Evolutionary conservation across 1,140 invertebrate genomes (phyloP).

Genomic region (Tetranychus urticae): DNA sequence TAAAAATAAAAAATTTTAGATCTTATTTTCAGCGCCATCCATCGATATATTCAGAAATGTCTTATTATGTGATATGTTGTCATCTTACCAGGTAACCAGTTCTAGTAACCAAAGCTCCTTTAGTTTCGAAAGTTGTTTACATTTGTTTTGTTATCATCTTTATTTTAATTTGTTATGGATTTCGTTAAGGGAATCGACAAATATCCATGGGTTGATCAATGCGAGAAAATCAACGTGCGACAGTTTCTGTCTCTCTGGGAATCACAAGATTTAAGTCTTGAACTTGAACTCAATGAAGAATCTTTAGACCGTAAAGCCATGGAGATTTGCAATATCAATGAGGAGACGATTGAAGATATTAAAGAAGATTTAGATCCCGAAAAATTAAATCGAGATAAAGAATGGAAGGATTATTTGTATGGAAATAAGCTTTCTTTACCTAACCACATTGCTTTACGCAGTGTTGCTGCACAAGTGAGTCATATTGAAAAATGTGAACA

Average conservation of each 20-base stretch:
- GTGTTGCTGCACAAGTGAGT: not conserved
- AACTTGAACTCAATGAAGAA: not conserved
- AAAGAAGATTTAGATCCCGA: not conserved
- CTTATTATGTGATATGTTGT: too few species aligned
- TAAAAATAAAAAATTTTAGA: too few species aligned
- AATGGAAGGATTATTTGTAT: not conserved
- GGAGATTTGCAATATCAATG: not conserved
- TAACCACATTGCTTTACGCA: not conserved
- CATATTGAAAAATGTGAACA: not conserved
- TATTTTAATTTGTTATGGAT: not conserved
- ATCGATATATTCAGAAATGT: too few species aligned
- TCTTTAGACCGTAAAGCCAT: not conserved
- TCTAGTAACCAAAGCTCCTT: too few species aligned
- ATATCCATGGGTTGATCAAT: not conserved
- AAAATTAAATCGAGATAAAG: not conserved
- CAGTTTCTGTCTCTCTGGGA: not conserved
- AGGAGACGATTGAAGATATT: not conserved
- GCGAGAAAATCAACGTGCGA: not conserved
- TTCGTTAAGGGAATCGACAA: not conserved
- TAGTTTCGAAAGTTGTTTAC: too few species aligned
- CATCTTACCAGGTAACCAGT: too few species aligned
- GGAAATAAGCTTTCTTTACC: not conserved
- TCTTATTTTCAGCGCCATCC: too few species aligned
- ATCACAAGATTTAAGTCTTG: not conserved
- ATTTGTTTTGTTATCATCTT: too few species aligned